phyloP scores from a whole-genome alignment of 2,888 invertebrate genomes.

The Macrosoma leucophasiata region DNA sequence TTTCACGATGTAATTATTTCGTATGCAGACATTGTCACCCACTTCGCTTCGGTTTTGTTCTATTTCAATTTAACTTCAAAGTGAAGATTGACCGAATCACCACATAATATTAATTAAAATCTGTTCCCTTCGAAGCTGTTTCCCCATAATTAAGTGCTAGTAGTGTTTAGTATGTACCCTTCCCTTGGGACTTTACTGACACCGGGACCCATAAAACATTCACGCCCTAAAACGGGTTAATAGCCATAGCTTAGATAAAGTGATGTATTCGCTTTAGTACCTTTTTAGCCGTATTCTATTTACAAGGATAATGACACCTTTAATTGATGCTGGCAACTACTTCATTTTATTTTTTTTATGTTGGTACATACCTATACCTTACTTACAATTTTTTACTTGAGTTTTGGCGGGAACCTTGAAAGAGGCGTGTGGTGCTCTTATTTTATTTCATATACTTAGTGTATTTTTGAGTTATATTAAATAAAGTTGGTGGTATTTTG shows the following conservation, averaged over 20 bases:
- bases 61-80: constrained; percentile 41
- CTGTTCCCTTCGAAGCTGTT: constrained; percentile 48
- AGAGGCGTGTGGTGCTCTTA: no score
- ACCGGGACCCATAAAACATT: constrained; percentile 60
- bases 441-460: no score
- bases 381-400: no score
- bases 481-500: no score
- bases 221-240: constrained; percentile 59
- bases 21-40: constrained; percentile 19
- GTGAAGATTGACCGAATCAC: constrained; percentile 39
- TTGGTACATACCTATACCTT: no score
- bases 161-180: constrained; percentile 51
- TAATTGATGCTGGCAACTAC: no score
- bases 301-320: no score
- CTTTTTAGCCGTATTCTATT: no score
- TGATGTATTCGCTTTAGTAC: constrained; percentile 23
- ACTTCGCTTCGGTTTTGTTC: constrained; percentile 15
- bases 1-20: constrained; percentile 19
- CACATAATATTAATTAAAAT: constrained; percentile 64
- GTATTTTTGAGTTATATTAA: no score
- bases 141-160: constrained; percentile 68
- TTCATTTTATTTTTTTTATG: no score
- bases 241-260: constrained; percentile 54
- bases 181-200: constrained; percentile 51
- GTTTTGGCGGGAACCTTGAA: no score